A percentile compares a stretch with the other conserved stretches of the same genome.
Conservation (phyloP, 2,113 vertebrate genomes). For the Bufo bufo region DNA sequence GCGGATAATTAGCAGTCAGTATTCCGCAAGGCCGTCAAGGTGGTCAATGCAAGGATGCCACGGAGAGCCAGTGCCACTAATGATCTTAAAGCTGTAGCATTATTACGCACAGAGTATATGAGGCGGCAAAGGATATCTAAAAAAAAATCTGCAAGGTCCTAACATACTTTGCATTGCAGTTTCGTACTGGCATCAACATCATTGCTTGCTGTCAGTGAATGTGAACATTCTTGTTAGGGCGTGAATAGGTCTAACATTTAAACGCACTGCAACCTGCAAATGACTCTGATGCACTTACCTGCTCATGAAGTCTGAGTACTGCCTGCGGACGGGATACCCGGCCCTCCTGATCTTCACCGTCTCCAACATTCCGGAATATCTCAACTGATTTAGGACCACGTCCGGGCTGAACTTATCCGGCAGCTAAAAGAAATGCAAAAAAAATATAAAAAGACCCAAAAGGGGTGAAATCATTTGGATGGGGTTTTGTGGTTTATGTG, state of each 20-base stretch:
- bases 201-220: not conserved
- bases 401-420: slow-evolving; percentile 81
- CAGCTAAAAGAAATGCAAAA: slow-evolving; percentile 66
- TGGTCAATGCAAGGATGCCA: not conserved
- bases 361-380: slow-evolving; percentile 91
- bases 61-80: no score
- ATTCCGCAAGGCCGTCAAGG: not conserved
- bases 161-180: not conserved
- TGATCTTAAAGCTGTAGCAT: no score
- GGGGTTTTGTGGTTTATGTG: no score
- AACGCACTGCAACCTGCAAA: not conserved
- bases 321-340: slow-evolving; percentile 85
- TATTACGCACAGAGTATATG: no score
- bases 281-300: slow-evolving; percentile 68
- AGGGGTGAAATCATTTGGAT: not conserved
- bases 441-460: not conserved
- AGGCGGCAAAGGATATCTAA: no score
- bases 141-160: not conserved
- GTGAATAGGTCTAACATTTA: no score
- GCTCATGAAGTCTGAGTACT: slow-evolving; percentile 82
- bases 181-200: not conserved
- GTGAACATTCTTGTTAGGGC: not conserved
- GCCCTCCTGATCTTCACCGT: slow-evolving; percentile 90
- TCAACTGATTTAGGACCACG: slow-evolving; percentile 87
- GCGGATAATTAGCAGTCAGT: not conserved